A percentile compares a stretch with the other conserved stretches of the same genome.
Conservation (phyloP, 2,888 invertebrate genomes). For the Phania funesta region DNA sequence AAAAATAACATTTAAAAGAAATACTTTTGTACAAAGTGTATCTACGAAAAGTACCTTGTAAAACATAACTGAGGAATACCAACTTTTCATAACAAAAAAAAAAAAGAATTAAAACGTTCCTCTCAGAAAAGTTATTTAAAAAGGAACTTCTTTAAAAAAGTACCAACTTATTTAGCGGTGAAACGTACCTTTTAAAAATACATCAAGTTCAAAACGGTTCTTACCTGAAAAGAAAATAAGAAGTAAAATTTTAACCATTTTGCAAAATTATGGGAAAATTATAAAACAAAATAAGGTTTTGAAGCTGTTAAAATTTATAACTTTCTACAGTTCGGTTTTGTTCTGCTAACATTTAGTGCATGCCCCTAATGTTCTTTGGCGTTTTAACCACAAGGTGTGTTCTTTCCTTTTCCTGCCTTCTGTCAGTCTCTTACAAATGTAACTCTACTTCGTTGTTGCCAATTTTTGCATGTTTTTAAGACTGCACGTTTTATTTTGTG, state of each 20-base stretch:
- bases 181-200: neutral
- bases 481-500: conserved; percentile 31
- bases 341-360: neutral
- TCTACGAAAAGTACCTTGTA: too few relatives aligned
- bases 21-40: too few relatives aligned
- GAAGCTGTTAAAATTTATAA: neutral
- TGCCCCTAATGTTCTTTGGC: neutral
- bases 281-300: neutral
- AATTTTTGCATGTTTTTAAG: conserved; percentile 14
- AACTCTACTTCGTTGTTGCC: conserved; percentile 8
- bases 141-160: too few relatives aligned
- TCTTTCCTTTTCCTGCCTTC: conserved; percentile 1
- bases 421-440: neutral
- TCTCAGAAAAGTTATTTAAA: too few relatives aligned
- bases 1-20: too few relatives aligned
- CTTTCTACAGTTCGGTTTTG: neutral
- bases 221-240: conserved; percentile 31
- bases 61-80: too few relatives aligned
- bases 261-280: neutral
- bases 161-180: neutral
- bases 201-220: neutral
- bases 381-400: conserved; percentile 47
- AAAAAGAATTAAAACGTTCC: too few relatives aligned
- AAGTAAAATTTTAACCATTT: neutral
- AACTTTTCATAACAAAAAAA: too few relatives aligned